Evolutionary conservation across 2,888 invertebrate species (phyloP).

Genomic region (Cheilosia soror): DNA sequence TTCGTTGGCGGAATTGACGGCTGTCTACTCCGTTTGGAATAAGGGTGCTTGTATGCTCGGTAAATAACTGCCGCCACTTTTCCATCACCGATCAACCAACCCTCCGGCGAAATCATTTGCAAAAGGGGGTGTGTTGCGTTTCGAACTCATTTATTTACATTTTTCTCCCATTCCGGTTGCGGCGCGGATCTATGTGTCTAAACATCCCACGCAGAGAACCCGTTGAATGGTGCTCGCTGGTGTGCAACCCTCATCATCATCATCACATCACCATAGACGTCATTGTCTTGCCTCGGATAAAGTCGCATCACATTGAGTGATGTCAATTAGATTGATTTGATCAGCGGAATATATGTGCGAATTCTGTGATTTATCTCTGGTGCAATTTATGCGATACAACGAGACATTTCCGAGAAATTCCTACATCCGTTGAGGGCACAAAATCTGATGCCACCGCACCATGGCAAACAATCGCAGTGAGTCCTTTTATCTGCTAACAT

Average conservation of each 20-base stretch:
- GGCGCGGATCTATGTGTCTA: slow-evolving; percentile 38
- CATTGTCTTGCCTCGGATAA: slow-evolving; percentile 47
- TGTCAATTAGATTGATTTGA: slow-evolving; percentile 84
- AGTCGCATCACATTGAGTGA: slow-evolving; percentile 83
- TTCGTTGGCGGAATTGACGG: slow-evolving; percentile 74
- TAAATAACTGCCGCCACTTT: slow-evolving; percentile 62
- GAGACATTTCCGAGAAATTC: slow-evolving; percentile 62
- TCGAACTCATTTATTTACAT: slow-evolving; percentile 71
- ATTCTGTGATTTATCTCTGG: slow-evolving; percentile 68
- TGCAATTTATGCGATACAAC: slow-evolving; percentile 64
- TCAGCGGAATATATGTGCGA: slow-evolving; percentile 79
- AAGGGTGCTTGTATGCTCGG: slow-evolving; percentile 56
- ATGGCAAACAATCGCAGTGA: slow-evolving; percentile 67
- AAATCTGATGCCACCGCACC: slow-evolving; percentile 45
- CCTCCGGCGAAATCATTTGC: slow-evolving; percentile 59
- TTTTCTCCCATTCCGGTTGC: slow-evolving; percentile 48
- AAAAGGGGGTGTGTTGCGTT: slow-evolving; percentile 55
- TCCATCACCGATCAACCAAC: slow-evolving; percentile 36
- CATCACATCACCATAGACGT: slow-evolving; percentile 43
- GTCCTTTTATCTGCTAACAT: slow-evolving; percentile 72
- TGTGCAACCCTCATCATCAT: slow-evolving; percentile 64
- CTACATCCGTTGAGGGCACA: slow-evolving; percentile 40
- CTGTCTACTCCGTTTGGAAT: slow-evolving; percentile 68
- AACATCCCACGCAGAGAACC: slow-evolving; percentile 49
- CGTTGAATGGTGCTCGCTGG: slow-evolving; percentile 23